Base-by-base conservation (phyloP, 2,113 vertebrate species). In the Numenius arquata region DNA sequence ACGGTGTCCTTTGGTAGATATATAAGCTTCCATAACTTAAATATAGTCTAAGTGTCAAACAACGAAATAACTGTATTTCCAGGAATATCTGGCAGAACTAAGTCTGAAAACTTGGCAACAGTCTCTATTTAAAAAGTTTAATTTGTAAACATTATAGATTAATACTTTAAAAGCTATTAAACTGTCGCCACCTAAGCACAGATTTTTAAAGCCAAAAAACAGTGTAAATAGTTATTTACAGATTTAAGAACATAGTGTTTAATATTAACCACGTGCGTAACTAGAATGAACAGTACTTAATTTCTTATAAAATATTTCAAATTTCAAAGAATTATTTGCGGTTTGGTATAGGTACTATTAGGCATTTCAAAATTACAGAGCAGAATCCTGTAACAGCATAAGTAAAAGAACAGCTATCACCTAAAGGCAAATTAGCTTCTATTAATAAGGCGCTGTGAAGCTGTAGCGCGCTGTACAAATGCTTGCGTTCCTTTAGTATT, bases 1-100 rank as follows among this genome's bases (percentile, higher is more conserved):
- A 96, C 91, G 67, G 67, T 96, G 76, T 97, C 98, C 98, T 98
- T 98, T 98, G 98, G 98, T 98, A 98, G 96, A 96, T 95, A 97
- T 82, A 97, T 94, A 97, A 92, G 84, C 50, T 95, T 79, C 86
- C 67, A 62, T 82, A 95, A 97, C 94, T 96, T 98, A 97, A 97
- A 97, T 93, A 96, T 85, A 98, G 68, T 96, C 14, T 91, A 97
- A 97, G 85, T 95, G 93, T 95, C 97, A 96, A 95, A 91, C 89
- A 97, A 95, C 38, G 25, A 93, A 95, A 96, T 36, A 96, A 96
- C 66, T 94, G 30, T 97, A 94, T 92, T 96, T 76, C 89, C 87
- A 94, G 91, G 88, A 93, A 84, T 89, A 97, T 87, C 88, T 93
- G 89, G 76, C 82, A 96, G 94, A 94, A 91, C 58, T n/a, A 88